phyloP scores from a whole-genome alignment of 2,113 vertebrate genomes.

The Scytalopus superciliaris region DNA sequence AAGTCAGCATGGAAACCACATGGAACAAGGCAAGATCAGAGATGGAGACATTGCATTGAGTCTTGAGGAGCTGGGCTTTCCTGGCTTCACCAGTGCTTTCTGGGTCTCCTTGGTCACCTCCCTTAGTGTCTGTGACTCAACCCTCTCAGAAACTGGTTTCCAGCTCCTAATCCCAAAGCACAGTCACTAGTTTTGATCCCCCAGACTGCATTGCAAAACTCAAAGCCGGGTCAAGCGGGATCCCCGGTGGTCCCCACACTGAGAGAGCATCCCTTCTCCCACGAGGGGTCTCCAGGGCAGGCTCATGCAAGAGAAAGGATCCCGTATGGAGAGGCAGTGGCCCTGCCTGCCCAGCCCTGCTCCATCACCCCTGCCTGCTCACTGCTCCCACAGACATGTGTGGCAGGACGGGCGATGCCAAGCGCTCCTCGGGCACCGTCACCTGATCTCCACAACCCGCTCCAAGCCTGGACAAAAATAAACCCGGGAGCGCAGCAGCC shows the following conservation, averaged over 20 bases:
- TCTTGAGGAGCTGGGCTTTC: background rate
- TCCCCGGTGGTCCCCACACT: background rate
- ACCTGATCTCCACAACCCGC: background rate
- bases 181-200: background rate
- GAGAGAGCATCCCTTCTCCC: background rate
- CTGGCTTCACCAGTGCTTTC: background rate
- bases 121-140: background rate
- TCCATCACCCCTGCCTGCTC: background rate
- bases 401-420: background rate
- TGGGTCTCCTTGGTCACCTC: background rate
- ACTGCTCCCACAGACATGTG: background rate
- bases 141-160: background rate
- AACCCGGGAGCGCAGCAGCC: background rate
- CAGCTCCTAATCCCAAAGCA: background rate
- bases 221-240: background rate
- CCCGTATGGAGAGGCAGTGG: fast-evolving
- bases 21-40: background rate
- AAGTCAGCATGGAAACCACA: background rate
- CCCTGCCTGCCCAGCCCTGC: fast-evolving
- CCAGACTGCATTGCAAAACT: background rate
- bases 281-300: fast-evolving
- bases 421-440: background rate
- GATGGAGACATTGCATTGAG: background rate
- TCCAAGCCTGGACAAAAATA: slow-evolving; percentile 29
- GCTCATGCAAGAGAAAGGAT: background rate